Base-by-base conservation (phyloP, 2,113 vertebrate species). In the Amphiprion ocellaris region DNA sequence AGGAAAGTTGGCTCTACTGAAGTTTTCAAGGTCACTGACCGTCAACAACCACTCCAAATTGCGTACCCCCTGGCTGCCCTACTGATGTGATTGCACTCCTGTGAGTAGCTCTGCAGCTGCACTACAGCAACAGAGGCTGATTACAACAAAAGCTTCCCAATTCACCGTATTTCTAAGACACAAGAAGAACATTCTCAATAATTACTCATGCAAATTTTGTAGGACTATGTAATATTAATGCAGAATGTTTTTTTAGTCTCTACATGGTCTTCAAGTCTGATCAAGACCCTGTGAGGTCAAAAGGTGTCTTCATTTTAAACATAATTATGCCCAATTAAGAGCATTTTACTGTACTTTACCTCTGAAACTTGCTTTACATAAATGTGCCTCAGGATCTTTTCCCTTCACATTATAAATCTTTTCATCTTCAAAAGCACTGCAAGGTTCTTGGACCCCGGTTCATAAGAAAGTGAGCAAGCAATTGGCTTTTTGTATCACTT, bases 21-120 rank as follows among this genome's bases (percentile, higher is more conserved):
- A 69, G 50, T 82, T 80, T 84, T 78, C 84, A 87, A 90, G 82
- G 86, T 88, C 78, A 56, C 37, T 46, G 49, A 37, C 30, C 49
- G 53, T 82, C 64, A 74, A 60, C 54, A 73, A 19, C 28, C 65
- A 39, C 24, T 79, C 65, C 50, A 79, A 52, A 77, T 15, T 61
- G 79, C 44, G 44, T 54, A 33, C 58, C 70, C 70, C 2, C 68
- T 1, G 74, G 60, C 76, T 24, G 1, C 33, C 21, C 5, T 19
- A 19, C 71, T 87, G 79, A 89, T 85, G 69, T 69, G 60, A 77
- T 66, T 79, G 68, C 58, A 63, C 60, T 64, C 71, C 71, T 49
- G 76, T 37, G 67, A 61, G 28, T 54, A 68, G 60, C 65, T 59
- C 2, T 54, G 56, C 77, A 63, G 72, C 37, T 21, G 56, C 5